Evolutionary conservation across 2,797 vertebrate species (phyloP).

Genomic region (Halcyon leucocephala): DNA sequence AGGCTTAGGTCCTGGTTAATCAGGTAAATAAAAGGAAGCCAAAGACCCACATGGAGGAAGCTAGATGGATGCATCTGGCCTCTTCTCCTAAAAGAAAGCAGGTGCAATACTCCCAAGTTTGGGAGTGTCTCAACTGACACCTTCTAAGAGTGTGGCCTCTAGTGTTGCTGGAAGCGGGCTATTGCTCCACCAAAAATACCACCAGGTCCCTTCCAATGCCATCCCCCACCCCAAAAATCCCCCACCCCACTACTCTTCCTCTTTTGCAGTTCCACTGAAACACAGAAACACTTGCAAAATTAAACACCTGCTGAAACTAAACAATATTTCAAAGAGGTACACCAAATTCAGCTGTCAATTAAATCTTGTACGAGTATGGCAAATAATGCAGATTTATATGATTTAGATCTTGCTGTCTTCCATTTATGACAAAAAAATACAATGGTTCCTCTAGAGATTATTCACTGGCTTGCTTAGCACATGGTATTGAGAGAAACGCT

Average conservation of each 20-base stretch:
- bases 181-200: neutral
- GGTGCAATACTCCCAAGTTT: neutral
- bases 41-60: neutral
- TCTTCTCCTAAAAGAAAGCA: neutral
- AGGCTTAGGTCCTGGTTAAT: neutral
- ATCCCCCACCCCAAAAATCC: neutral
- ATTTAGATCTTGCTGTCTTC: neutral
- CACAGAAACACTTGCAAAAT: neutral
- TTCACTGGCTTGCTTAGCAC: neutral
- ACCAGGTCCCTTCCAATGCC: neutral
- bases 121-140: neutral
- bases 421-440: neutral
- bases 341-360: neutral
- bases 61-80: neutral
- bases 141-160: neutral
- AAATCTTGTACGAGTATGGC: neutral
- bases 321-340: neutral
- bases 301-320: neutral
- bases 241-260: neutral
- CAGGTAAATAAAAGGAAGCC: neutral
- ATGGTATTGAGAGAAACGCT: accelerated
- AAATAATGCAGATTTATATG: neutral
- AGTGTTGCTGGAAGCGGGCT: neutral
- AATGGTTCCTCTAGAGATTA: neutral
- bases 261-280: neutral